Conservation (phyloP, 2,797 vertebrate genomes). For the Gephyroberyx darwinii region DNA sequence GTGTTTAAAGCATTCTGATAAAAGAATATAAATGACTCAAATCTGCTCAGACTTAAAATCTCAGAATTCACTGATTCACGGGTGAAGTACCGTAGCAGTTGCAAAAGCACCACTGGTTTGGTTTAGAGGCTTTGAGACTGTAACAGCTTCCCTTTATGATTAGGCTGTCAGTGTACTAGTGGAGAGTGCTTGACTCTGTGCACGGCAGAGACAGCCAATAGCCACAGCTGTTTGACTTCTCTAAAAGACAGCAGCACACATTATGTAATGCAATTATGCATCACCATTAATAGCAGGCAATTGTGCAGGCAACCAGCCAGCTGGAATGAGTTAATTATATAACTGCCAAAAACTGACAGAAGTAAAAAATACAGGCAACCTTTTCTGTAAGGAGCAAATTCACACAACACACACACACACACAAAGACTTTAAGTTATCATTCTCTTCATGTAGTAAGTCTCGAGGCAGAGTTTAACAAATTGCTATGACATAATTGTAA, state of each 20-base stretch:
- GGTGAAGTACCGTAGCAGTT: constrained; percentile 46
- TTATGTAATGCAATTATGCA: constrained; percentile 81
- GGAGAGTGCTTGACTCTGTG: constrained; percentile 47
- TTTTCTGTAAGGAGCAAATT: constrained; percentile 53
- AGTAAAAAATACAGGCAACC: constrained; percentile 56
- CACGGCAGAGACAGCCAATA: constrained; percentile 54
- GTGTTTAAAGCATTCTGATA: constrained; percentile 69
- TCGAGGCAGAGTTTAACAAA: constrained; percentile 68
- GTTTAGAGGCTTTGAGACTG: constrained; percentile 58
- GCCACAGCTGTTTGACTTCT: constrained; percentile 73
- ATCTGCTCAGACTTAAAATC: constrained; percentile 59
- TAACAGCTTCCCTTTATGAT: constrained; percentile 60
- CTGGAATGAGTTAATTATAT: constrained; percentile 75
- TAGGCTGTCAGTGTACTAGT: constrained; percentile 38
- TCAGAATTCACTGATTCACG: constrained; percentile 51
- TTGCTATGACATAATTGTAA: constrained; percentile 73
- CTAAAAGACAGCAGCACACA: constrained; percentile 69
- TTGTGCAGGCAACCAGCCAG: constrained; percentile 78
- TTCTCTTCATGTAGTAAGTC: constrained; percentile 45
- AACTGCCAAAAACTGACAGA: constrained; percentile 69
- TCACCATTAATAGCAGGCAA: constrained; percentile 79
- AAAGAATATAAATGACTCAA: constrained; percentile 67
- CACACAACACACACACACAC: background rate
- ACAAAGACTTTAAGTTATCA: constrained; percentile 49
- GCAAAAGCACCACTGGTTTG: constrained; percentile 61